phyloP scores from a whole-genome alignment of 2,797 vertebrate species.

The Anabas testudineus region DNA sequence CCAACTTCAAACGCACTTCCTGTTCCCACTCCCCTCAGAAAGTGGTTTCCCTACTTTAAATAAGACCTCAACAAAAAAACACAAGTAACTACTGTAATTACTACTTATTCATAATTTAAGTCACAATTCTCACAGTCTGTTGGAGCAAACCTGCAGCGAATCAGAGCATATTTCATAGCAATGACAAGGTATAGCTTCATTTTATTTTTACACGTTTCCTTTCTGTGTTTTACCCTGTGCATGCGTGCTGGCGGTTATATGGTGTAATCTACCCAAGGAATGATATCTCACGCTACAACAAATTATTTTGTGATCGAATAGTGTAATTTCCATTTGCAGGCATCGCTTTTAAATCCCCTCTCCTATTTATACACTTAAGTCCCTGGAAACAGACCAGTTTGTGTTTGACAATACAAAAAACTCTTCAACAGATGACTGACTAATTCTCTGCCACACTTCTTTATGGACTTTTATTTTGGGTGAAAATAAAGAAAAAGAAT shows the following conservation, averaged over 20 bases:
- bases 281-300: background rate
- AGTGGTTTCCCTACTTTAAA: background rate
- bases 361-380: conserved; percentile 16
- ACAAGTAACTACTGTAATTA: background rate
- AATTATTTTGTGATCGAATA: background rate
- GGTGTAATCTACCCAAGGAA: background rate
- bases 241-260: background rate
- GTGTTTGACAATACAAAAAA: background rate
- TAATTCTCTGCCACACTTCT: background rate
- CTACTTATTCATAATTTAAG: background rate
- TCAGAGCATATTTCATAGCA: background rate
- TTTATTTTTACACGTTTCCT: background rate
- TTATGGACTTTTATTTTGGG: background rate
- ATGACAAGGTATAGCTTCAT: background rate
- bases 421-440: conserved; percentile 7
- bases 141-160: background rate
- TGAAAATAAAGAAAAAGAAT: background rate
- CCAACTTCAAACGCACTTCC: background rate
- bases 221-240: background rate
- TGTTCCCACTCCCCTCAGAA: background rate
- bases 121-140: background rate
- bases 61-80: background rate
- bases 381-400: conserved; percentile 3
- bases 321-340: background rate
- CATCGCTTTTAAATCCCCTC: background rate